Evolutionary conservation across 1,140 invertebrate genomes (phyloP).

Genomic region (Cydia pomonella): DNA sequence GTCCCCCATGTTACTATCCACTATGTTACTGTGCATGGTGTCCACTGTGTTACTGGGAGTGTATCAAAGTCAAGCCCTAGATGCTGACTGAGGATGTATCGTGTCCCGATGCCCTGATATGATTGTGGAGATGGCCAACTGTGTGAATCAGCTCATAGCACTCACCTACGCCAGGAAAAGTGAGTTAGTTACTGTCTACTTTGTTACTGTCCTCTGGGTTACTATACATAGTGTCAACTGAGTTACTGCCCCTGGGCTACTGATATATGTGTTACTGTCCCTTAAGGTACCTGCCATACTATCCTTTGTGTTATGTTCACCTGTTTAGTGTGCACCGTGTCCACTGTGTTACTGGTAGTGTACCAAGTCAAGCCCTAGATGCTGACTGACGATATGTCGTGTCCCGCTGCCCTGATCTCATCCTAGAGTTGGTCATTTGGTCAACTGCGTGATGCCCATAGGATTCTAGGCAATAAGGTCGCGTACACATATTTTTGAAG

Average conservation of each 20-base stretch:
- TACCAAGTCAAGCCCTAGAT: constrained; percentile 92
- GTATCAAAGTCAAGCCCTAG: no score
- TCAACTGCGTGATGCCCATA: constrained; percentile 92
- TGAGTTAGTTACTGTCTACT: background rate
- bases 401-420: constrained; percentile 96
- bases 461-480: constrained; percentile 84
- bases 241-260: no score
- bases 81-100: constrained; percentile 92
- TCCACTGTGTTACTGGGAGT: constrained; percentile 35
- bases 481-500: no score
- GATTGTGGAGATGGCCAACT: constrained; percentile 98
- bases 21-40: constrained; percentile 85
- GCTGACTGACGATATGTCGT: constrained; percentile 93
- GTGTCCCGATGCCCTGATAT: constrained; percentile 96
- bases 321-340: constrained; percentile 86
- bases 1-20: no score
- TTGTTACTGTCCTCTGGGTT: constrained; percentile 67
- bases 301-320: background rate
- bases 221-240: constrained; percentile 83
- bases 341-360: constrained; percentile 43
- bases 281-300: constrained; percentile 87
- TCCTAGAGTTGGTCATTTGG: constrained; percentile 99
- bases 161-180: background rate
- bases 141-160: constrained; percentile 59
- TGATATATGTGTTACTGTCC: no score